These are phyloP conservation scores for Spodoptera picta DNA, from an alignment of 2,888 invertebrate species.

Conservation along the genomic window DNA sequence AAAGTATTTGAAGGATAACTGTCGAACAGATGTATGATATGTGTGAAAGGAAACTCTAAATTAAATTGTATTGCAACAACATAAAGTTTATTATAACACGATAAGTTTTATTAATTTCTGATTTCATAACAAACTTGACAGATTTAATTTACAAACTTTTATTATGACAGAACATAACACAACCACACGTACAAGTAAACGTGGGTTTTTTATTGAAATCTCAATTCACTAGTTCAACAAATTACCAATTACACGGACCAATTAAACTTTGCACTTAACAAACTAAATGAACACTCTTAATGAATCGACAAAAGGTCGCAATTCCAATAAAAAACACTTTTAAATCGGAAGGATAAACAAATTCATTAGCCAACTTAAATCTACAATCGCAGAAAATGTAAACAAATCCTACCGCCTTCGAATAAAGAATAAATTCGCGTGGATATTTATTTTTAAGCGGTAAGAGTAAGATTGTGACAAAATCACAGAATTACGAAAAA, in stretches of 20 bases:
- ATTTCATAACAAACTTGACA: too few relatives aligned
- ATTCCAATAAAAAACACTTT: conserved; percentile 30
- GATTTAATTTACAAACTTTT: not conserved
- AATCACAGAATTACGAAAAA: conserved; percentile 47
- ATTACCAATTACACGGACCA: conserved; percentile 1
- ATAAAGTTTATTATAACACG: too few relatives aligned
- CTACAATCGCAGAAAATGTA: not conserved
- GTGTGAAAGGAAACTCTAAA: too few relatives aligned
- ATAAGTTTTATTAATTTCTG: too few relatives aligned
- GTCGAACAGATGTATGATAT: too few relatives aligned
- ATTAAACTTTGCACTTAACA: conserved; percentile 9
- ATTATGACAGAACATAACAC: conserved; percentile 5
- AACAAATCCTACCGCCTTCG: not conserved
- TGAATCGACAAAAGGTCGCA: conserved; percentile 13
- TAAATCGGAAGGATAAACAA: conserved; percentile 6
- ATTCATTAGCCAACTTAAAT: conserved; percentile 2
- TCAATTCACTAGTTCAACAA: conserved; percentile 20
- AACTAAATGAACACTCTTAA: conserved; percentile 24
- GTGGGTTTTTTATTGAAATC: conserved; percentile 13
- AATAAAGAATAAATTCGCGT: conserved; percentile 12
- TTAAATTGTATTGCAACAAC: too few relatives aligned
- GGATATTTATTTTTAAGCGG: not conserved
- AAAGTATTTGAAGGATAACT: too few relatives aligned
- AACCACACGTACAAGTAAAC: not conserved
- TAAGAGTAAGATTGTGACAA: conserved; percentile 9